phyloP scores from a whole-genome alignment of 2,888 invertebrate species.

The Busseola fusca region DNA sequence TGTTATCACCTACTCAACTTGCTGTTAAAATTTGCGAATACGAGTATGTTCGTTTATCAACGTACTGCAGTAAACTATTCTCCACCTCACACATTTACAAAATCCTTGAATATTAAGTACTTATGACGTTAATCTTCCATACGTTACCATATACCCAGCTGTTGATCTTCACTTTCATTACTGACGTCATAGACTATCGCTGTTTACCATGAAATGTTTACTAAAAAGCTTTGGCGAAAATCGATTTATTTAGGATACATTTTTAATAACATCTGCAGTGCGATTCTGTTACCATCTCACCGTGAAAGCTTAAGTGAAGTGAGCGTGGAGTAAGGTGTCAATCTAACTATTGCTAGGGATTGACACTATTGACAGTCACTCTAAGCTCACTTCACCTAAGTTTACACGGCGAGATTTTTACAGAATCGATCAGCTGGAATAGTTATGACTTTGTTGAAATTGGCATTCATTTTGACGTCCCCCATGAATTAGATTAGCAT shows the following conservation, averaged over 20 bases:
- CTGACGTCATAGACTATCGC: constrained; percentile 38
- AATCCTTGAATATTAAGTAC: constrained; percentile 4
- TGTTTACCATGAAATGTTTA: constrained; percentile 21
- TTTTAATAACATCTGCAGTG: background rate
- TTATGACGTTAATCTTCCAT: constrained; percentile 8
- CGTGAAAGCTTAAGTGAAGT: too few relatives aligned
- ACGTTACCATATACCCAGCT: constrained; percentile 7
- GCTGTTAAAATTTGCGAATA: background rate
- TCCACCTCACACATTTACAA: background rate
- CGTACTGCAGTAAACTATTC: background rate
- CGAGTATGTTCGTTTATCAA: background rate
- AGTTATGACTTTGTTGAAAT: background rate
- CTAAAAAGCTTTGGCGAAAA: constrained; percentile 4
- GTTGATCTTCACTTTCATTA: constrained; percentile 26
- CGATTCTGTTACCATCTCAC: too few relatives aligned
- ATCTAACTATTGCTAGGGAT: too few relatives aligned
- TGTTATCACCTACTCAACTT: background rate
- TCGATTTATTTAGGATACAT: background rate
- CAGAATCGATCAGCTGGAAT: too few relatives aligned
- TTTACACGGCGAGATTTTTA: too few relatives aligned
- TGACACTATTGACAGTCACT: too few relatives aligned
- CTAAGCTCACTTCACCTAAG: too few relatives aligned
- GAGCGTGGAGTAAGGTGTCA: too few relatives aligned
- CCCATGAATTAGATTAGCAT: background rate
- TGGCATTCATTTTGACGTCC: background rate